Base-by-base conservation (phyloP, 2,113 vertebrate species). In the Rallus limicola region DNA sequence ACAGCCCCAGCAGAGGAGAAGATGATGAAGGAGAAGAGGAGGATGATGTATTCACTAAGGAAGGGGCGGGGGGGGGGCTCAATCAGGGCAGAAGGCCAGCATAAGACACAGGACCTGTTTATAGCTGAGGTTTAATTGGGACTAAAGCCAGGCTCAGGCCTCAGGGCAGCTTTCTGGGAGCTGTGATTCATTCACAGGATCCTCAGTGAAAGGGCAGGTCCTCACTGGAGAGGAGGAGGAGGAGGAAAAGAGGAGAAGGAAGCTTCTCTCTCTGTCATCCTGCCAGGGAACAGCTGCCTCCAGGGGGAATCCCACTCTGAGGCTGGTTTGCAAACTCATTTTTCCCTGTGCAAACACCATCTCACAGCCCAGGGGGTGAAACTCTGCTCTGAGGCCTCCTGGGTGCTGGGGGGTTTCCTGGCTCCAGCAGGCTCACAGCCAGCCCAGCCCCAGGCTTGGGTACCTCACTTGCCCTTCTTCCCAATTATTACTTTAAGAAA, bases 1-100 rank as follows among this genome's bases (percentile, higher is more conserved):
- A 8, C 28, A 82, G 34, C 28, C 2, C 0, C n/a, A 50, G 33
- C 1, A 13, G 63, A 31, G 0, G 0, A 44, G 74, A 59, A 46
- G 13, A 29, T 63, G 48, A 65, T 5, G 3, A 8, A 65, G 31
- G 52, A 23, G 48, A 86, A 28, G 0, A n/a, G 33, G 29, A 71
- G 33, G 60, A 31, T 3, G 36, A 50, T 0, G 0, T 2, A 5
- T 56, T 52, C 11, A 16, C 52, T 19, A 13, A 46, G 65, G 13
- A 29, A 75, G 24, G 8, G 28, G 26, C 11, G 19, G 50, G 24
- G 9, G 28, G 26, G 14, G 19, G 50, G 72, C 29, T 46, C 62
- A 25, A 0, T 0, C 0, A 0, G 89, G 52, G 63, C 60, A 86
- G 55, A 12, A 28, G 58, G 52, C 34, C 38, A 71, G 33, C 8